phyloP scores from a whole-genome alignment of 2,888 invertebrate genomes.

The Diarsia brunnea region DNA sequence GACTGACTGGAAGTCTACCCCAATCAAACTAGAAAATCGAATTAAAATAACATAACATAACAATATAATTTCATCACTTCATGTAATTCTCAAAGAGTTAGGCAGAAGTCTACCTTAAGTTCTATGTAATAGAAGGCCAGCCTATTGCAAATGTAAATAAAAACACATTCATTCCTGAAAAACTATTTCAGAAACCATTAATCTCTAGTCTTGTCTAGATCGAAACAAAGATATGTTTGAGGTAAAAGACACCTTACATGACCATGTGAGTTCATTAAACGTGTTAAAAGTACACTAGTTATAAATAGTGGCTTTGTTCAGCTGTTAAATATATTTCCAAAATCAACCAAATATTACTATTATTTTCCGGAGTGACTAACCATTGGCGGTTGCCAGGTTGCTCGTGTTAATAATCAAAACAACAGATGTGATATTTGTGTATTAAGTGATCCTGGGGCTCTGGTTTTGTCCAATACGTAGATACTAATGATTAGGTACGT shows the following conservation, averaged over 20 bases:
- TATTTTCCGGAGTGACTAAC: not conserved
- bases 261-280: slow-evolving; percentile 12
- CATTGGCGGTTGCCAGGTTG: not conserved
- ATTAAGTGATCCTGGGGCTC: not conserved
- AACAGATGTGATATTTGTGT: not conserved
- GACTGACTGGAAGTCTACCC: too few relatives aligned
- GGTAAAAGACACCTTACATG: slow-evolving; percentile 8
- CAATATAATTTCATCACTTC: too few relatives aligned
- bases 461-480: not conserved
- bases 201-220: not conserved
- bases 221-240: slow-evolving; percentile 9
- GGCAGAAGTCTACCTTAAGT: too few relatives aligned
- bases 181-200: not conserved
- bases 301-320: not conserved
- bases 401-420: not conserved
- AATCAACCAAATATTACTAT: not conserved
- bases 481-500: not conserved
- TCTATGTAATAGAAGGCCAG: too few relatives aligned
- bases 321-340: not conserved
- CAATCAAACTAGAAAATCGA: too few relatives aligned
- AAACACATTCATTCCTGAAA: not conserved
- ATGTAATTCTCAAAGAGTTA: too few relatives aligned
- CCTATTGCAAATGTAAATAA: too few relatives aligned
- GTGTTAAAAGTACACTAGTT: not conserved
- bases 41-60: too few relatives aligned